phyloP scores from a whole-genome alignment of 2,797 vertebrate species.

The Ficedula albicollis region DNA sequence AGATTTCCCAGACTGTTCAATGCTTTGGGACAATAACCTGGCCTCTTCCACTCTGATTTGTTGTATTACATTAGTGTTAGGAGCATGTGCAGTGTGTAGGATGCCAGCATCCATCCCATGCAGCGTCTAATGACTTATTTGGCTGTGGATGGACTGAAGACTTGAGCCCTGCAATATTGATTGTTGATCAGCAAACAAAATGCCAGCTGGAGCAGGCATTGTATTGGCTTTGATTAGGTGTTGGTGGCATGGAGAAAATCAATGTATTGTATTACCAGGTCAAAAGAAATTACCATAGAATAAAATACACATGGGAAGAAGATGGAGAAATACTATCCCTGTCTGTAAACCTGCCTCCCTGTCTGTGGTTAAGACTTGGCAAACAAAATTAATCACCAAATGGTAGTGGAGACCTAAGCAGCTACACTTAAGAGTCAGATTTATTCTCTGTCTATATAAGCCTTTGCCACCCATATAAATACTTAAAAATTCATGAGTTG shows the following conservation, averaged over 20 bases:
- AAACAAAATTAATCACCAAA: neutral
- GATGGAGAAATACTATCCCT: neutral
- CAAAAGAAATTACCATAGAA: neutral
- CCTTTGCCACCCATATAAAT: neutral
- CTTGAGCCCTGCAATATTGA: neutral
- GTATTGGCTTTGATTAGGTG: neutral
- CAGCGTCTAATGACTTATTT: neutral
- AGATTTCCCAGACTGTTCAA: neutral
- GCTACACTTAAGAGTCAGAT: neutral
- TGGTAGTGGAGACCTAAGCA: neutral
- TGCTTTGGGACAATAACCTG: neutral
- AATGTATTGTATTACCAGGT: neutral
- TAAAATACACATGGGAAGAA: neutral
- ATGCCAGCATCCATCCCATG: neutral
- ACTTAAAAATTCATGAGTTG: neutral
- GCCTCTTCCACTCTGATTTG: neutral
- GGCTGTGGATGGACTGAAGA: neutral
- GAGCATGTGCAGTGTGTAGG: neutral
- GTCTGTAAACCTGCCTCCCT: neutral
- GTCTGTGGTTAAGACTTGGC: neutral
- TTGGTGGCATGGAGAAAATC: neutral
- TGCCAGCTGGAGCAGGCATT: neutral
- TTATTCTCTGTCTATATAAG: neutral
- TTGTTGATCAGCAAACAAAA: neutral
- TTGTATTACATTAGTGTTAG: neutral